These are phyloP conservation scores for Phymatocera aterrima DNA, from an alignment of 2,888 invertebrate genomes.

Conservation along the genomic window DNA sequence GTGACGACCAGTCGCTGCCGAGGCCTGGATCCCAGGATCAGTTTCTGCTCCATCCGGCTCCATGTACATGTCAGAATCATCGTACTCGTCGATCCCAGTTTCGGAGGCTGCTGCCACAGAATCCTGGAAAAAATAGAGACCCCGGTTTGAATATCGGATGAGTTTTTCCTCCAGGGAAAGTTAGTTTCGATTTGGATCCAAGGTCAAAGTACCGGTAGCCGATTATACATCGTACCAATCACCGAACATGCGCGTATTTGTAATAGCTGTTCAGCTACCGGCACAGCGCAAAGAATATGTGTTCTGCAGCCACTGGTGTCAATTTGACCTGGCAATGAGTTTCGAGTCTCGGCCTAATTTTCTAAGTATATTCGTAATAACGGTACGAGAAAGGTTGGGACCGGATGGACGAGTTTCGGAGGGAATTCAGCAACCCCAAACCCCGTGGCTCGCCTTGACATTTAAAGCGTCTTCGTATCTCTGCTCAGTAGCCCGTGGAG, in stretches of 20 bases:
- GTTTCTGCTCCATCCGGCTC: slow-evolving; percentile 70
- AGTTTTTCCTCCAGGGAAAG: too few relatives aligned
- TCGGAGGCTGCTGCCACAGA: slow-evolving; percentile 69
- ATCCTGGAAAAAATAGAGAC: slow-evolving; percentile 61
- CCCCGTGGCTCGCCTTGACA: slow-evolving; percentile 63
- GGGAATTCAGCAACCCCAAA: slow-evolving; percentile 46
- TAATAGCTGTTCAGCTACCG: too few relatives aligned
- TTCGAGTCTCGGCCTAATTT: background rate
- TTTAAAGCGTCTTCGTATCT: slow-evolving; percentile 61
- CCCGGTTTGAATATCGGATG: background rate
- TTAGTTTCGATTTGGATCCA: too few relatives aligned
- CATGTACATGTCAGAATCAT: slow-evolving; percentile 75
- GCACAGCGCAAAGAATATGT: too few relatives aligned
- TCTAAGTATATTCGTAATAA: background rate
- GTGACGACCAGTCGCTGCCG: background rate
- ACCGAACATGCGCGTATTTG: too few relatives aligned
- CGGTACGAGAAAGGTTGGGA: background rate
- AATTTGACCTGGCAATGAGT: too few relatives aligned
- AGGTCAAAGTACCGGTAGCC: too few relatives aligned
- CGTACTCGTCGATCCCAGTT: slow-evolving; percentile 56
- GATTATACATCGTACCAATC: too few relatives aligned
- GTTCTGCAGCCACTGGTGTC: too few relatives aligned
- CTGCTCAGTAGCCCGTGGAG: background rate
- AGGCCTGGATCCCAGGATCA: background rate
- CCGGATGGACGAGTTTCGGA: background rate